phyloP scores from a whole-genome alignment of 2,888 invertebrate species.

The Clistopyga incitator region DNA sequence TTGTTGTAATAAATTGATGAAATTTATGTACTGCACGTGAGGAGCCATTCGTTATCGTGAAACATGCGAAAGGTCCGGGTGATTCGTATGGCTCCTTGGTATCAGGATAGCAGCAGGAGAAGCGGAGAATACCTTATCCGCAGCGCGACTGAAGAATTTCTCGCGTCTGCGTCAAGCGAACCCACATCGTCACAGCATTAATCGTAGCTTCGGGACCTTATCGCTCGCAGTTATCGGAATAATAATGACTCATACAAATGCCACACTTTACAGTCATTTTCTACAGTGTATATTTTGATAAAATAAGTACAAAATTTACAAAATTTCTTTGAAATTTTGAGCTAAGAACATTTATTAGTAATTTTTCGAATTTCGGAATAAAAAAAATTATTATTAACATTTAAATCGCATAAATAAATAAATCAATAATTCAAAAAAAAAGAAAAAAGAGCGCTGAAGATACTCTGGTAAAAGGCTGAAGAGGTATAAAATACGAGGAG shows the following conservation, averaged over 20 bases:
- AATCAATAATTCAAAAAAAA: not conserved
- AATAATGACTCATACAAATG: slow-evolving; percentile 3
- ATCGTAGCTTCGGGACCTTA: not conserved
- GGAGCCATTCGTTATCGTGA: slow-evolving; percentile 40
- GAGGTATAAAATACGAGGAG: slow-evolving; percentile 43
- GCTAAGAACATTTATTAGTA: no score
- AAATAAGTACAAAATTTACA: not conserved
- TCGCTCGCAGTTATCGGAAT: not conserved
- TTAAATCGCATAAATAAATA: no score
- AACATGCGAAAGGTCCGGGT: slow-evolving; percentile 72
- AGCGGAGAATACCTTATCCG: slow-evolving; percentile 12
- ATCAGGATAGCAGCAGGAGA: slow-evolving; percentile 72
- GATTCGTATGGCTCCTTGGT: slow-evolving; percentile 72
- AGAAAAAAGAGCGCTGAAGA: not conserved
- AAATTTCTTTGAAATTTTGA: not conserved
- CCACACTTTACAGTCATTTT: not conserved
- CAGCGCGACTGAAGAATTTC: not conserved
- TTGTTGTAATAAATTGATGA: not conserved
- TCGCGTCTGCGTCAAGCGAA: slow-evolving; percentile 21
- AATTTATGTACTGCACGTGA: not conserved
- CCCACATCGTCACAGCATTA: not conserved
- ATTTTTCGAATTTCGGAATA: no score
- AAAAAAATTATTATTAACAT: no score
- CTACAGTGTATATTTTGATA: not conserved
- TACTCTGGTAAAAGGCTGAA: slow-evolving; percentile 21